Evolutionary conservation across 2,888 invertebrate species (phyloP).

Genomic region (Trilocha varians): DNA sequence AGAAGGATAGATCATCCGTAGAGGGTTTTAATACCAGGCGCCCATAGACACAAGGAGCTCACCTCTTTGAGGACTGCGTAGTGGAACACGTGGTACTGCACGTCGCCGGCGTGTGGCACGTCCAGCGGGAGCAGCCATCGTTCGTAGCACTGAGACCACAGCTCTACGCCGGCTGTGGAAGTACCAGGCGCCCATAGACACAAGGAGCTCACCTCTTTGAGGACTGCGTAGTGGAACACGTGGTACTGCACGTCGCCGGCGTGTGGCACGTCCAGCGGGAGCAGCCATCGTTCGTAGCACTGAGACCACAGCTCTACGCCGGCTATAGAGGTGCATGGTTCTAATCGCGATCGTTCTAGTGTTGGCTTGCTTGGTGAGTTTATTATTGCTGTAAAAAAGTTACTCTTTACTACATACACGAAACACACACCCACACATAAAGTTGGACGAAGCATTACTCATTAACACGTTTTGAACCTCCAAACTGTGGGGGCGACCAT

Average conservation of each 20-base stretch:
- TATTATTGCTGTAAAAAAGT: conserved; percentile 21
- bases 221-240: conserved; percentile 18
- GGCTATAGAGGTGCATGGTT: conserved; percentile 70
- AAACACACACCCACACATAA: no score
- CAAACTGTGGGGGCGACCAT: no score
- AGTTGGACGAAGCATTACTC: no score
- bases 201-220: conserved; percentile 13
- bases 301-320: conserved; percentile 86
- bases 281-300: conserved; percentile 93
- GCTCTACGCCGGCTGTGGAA: conserved; percentile 68
- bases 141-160: conserved; percentile 93
- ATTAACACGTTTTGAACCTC: no score
- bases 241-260: conserved; percentile 76
- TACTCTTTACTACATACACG: no score
- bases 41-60: not conserved
- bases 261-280: conserved; percentile 82
- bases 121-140: conserved; percentile 90
- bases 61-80: conserved; percentile 12
- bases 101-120: conserved; percentile 79
- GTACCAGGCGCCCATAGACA: not conserved
- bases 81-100: conserved; percentile 42
- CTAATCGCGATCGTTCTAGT: conserved; percentile 22
- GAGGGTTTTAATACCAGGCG: no score
- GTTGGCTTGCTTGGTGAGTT: conserved; percentile 13
- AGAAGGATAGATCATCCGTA: no score